Base-by-base conservation (phyloP, 2,113 vertebrate genomes). In the Thryonomys swinderianus region DNA sequence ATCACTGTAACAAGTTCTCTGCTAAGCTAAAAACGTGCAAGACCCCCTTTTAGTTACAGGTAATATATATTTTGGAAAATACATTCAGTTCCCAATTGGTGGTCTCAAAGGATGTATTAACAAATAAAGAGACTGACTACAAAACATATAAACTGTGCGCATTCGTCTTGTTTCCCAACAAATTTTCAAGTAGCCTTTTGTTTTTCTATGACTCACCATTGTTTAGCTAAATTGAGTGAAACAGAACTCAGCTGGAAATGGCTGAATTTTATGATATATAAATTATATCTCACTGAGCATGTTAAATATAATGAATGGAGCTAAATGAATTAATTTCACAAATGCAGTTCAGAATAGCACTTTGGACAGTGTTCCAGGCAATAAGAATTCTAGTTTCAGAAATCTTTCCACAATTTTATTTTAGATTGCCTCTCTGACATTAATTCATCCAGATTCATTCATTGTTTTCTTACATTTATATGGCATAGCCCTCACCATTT, bases 11-110 rank as follows among this genome's bases (percentile, higher is more conserved):
- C 34, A 51, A 64, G 45, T 94, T 94, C 55, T 95, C 30, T 66
- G 53, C 48, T 51, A 27, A 90, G 32, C 79, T 78, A n/a, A 95
- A 85, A 91, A 88, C 57, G 37, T 34, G 88, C 27, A 79, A 76
- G 74, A 76, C 21, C 10, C 18, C 79, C 16, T 87, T 92, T 87
- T 71, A 71, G n/a, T 73, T 94, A 53, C 42, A 87, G 74, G 51
- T 90, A 95, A 53, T 87, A 89, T 90, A 53, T 85, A 89, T 88
- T 92, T 92, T 85, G 62, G 51, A 95, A 96, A 90, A 95, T 79
- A 66, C 16, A 74, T 48, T 93, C 20, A 74, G 55, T 94, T 92
- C 48, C 90, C 48, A 90, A 18, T 34, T 55, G 40, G 45, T 80
- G 21, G 42, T 93, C 51, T 80, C 83, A 69, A 95, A 55, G n/a